phyloP scores from a whole-genome alignment of 2,113 vertebrate genomes.

The Hassar affinis region DNA sequence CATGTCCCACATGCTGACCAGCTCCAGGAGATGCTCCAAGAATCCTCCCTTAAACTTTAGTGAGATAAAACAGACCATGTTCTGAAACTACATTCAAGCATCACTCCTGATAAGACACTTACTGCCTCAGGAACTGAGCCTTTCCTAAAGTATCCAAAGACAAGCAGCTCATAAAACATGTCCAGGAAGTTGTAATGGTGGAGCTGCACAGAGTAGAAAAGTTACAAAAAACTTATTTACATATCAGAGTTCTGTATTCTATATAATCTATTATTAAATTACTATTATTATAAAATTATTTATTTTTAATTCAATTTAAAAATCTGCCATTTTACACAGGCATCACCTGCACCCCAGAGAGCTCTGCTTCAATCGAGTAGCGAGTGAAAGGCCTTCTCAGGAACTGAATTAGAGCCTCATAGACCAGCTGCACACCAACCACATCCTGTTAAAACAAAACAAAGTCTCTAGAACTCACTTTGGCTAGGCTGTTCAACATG shows the following conservation, averaged over 20 bases:
- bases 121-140: not conserved
- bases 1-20: not conserved
- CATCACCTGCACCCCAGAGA: not conserved
- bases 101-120: not conserved
- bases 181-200: not conserved
- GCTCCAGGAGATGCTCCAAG: not conserved
- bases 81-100: not conserved
- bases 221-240: not conserved
- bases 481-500: not conserved
- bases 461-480: not conserved
- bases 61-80: not conserved
- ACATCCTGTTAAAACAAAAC: not conserved
- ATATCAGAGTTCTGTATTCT: not conserved
- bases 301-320: no score
- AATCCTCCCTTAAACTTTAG: not conserved
- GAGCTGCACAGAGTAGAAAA: not conserved
- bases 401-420: not conserved
- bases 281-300: no score
- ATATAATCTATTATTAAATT: no score
- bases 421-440: not conserved
- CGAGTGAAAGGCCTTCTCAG: not conserved
- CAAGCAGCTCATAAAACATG: not conserved
- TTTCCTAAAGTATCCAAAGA: not conserved
- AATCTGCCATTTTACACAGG: not conserved
- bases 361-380: not conserved